Base-by-base conservation (phyloP, 2,888 invertebrate genomes). In the Lingula anatina region DNA sequence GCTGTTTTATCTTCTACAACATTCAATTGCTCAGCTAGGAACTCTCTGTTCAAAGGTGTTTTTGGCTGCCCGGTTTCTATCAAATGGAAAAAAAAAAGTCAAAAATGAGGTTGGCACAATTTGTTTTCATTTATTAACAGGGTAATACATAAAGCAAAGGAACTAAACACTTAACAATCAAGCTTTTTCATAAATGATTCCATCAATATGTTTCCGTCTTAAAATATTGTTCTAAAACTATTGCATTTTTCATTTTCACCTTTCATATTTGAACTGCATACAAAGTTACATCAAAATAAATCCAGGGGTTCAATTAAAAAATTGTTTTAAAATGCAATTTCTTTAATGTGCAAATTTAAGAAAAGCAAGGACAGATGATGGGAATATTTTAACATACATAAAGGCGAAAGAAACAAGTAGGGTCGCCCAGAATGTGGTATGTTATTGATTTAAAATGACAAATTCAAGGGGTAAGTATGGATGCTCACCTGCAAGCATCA, bases 31-130 rank as follows among this genome's bases (percentile, higher is more conserved):
- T 66, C 65, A 23, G 68, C 61, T 26, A 75, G 49, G 56, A 75
- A 73, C 18, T 68, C 62, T 52, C 73, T 58, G 45, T 70, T 69
- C 23, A 73, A 51, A 27, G 71, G 69, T 21, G 57, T 58, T 46
- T 60, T 59, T 2, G 73, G 63, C 50, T 73, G 70, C 31, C 73
- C 73, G 26, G 70, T 64, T 53, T 75, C 75, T 75, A 55, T 20
- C 53, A 44, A 26, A 44, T 39, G 48, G 42, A 50, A 51, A 41
- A 15, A n/a, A 28, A 20, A 2, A 42, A 25, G 3, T 15, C 12
- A 21, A 45, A 43, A 41, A 20, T 15, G 5, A 20, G 40, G 25
- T 23, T 38, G n/a, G n/a, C n/a, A n/a, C n/a, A n/a, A n/a, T n/a
- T n/a, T n/a, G n/a, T n/a, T n/a, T n/a, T n/a, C n/a, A n/a, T n/a